phyloP scores from a whole-genome alignment of 2,888 invertebrate genomes.

The Hydropsyche betteni region DNA sequence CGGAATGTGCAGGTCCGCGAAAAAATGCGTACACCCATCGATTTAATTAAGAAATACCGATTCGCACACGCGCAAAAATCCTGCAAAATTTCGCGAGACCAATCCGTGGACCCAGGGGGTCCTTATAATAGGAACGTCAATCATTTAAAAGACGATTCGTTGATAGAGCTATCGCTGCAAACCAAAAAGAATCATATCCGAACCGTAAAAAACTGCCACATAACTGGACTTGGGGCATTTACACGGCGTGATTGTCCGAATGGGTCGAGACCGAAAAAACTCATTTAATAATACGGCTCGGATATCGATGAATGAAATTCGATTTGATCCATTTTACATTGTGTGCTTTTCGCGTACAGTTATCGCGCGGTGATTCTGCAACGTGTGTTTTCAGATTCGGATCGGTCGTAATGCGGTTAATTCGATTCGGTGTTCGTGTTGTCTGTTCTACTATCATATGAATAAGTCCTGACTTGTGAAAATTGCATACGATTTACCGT shows the following conservation, averaged over 20 bases:
- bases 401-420: neutral
- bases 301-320: conserved; percentile 16
- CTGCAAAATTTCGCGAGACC: conserved; percentile 16
- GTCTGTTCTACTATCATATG: neutral
- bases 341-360: no score
- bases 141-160: conserved; percentile 4
- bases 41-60: conserved; percentile 27
- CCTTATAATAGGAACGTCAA: conserved; percentile 24
- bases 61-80: conserved; percentile 15
- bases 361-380: neutral
- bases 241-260: no score
- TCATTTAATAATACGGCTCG: no score
- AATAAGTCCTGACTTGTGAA: neutral
- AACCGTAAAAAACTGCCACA: no score
- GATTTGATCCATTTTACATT: conserved; percentile 9
- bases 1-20: no score
- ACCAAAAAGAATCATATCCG: no score
- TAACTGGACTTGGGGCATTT: no score
- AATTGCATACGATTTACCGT: no score
- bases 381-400: conserved; percentile 9
- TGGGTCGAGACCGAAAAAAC: no score
- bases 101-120: conserved; percentile 18
- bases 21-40: no score
- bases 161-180: neutral
- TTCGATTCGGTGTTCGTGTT: conserved; percentile 8